Percentiles rank a stretch among this genome's conserved stretches.
These are phyloP conservation scores for Drosophila hydei DNA, from an alignment of 1,140 invertebrate species.

Conservation along the genomic window DNA sequence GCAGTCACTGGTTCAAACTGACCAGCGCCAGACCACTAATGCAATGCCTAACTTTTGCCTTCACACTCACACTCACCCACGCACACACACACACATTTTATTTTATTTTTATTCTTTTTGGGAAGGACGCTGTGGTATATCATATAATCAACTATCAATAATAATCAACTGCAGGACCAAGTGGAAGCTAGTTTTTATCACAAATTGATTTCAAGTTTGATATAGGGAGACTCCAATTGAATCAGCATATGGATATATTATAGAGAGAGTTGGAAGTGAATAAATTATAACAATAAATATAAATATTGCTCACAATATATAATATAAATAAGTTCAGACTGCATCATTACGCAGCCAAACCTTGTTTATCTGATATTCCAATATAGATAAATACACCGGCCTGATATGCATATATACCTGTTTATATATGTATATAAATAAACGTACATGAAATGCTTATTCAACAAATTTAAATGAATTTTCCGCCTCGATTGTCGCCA, in stretches of 20 bases:
- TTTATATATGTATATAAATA: conserved; percentile 4
- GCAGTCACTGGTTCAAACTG: conserved; percentile 18
- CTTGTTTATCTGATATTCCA: too few relatives aligned
- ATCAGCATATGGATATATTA: background rate
- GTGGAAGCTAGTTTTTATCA: background rate
- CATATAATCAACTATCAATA: conserved; percentile 36
- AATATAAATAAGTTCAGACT: too few relatives aligned
- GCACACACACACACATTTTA: background rate
- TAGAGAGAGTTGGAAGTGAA: too few relatives aligned
- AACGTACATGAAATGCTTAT: background rate
- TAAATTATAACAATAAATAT: too few relatives aligned
- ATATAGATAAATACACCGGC: too few relatives aligned
- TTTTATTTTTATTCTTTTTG: background rate
- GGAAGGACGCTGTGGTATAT: conserved; percentile 13
- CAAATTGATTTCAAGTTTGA: conserved; percentile 5
- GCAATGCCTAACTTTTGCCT: conserved; percentile 51
- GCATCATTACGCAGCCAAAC: too few relatives aligned
- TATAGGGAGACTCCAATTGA: background rate
- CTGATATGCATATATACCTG: too few relatives aligned
- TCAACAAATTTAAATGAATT: conserved; percentile 1
- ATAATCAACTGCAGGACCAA: conserved; percentile 2
- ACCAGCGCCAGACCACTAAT: conserved; percentile 46
- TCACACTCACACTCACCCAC: conserved; percentile 3
- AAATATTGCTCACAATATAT: too few relatives aligned
- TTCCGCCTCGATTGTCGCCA: background rate